Percentiles rank a stretch among this genome's conserved stretches.
Conservation (phyloP, 2,113 vertebrate genomes). For the Melanostigma gelatinosum region DNA sequence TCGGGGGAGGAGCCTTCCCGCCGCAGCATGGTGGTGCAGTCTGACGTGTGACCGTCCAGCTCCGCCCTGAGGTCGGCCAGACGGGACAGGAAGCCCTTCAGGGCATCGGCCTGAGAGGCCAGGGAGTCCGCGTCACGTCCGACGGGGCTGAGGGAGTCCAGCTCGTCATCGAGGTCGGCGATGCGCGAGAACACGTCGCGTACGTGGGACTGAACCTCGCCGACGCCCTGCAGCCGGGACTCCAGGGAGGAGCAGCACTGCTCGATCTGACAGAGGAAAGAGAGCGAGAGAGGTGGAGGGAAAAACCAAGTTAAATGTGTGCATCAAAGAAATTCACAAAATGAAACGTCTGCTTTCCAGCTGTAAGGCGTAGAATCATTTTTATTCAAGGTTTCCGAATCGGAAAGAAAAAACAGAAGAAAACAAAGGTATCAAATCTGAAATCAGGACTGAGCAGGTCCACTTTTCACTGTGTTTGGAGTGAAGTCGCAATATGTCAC, state of each 20-base stretch:
- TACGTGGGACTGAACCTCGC: slow-evolving; percentile 90
- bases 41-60: slow-evolving; percentile 86
- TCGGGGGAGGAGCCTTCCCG: slow-evolving; percentile 93
- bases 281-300: not conserved
- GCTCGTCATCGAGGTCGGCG: slow-evolving; percentile 93
- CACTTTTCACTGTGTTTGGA: no score
- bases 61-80: slow-evolving; percentile 85
- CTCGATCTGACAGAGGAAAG: slow-evolving; percentile 73
- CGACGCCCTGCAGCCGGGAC: slow-evolving; percentile 92
- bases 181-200: slow-evolving; percentile 95
- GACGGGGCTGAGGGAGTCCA: slow-evolving; percentile 92
- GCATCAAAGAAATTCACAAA: not conserved
- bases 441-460: no score
- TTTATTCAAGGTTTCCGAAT: not conserved
- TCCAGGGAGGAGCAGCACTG: slow-evolving; percentile 90
- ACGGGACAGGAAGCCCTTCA: slow-evolving; percentile 87
- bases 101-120: slow-evolving; percentile 92
- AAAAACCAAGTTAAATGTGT: not conserved
- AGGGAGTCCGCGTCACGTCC: slow-evolving; percentile 93
- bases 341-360: not conserved
- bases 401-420: not conserved
- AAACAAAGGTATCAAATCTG: not conserved
- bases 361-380: not conserved
- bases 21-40: slow-evolving; percentile 91
- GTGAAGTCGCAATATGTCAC: not conserved